phyloP scores from a whole-genome alignment of 1,140 invertebrate species.

The Megathymus violae region DNA sequence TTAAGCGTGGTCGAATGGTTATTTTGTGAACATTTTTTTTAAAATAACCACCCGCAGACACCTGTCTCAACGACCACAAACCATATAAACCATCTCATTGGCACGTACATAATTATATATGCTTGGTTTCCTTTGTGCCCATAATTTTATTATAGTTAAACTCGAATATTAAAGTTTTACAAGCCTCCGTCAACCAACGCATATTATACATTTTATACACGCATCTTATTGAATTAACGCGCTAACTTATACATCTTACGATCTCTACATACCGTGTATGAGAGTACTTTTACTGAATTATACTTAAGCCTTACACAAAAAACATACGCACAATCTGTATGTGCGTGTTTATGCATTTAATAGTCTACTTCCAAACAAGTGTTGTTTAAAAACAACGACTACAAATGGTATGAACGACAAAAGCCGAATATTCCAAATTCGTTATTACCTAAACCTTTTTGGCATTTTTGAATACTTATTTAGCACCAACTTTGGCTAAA shows the following conservation, averaged over 20 bases:
- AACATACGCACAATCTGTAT: neutral
- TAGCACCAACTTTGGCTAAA: slow-evolving; percentile 60
- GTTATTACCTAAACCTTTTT: slow-evolving; percentile 40
- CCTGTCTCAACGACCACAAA: neutral
- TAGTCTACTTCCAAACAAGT: slow-evolving; percentile 14
- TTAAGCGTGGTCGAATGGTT: no score
- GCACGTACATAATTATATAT: neutral
- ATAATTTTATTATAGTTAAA: no score
- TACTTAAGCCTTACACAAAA: slow-evolving; percentile 3
- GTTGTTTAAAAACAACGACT: slow-evolving; percentile 1
- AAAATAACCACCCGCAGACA: no score
- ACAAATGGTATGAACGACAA: neutral
- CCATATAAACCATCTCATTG: neutral
- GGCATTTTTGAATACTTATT: slow-evolving; percentile 49
- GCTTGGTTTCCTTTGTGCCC: neutral
- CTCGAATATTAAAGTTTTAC: neutral
- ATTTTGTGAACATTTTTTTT: no score
- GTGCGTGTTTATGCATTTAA: slow-evolving; percentile 7
- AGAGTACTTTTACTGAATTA: neutral
- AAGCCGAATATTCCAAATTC: slow-evolving; percentile 15
- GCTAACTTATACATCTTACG: neutral
- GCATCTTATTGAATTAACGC: neutral
- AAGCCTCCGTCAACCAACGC: neutral
- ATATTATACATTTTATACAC: slow-evolving; percentile 9
- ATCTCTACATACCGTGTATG: neutral